Conservation (phyloP, 2,797 vertebrate genomes). For the Hyperoplus immaculatus region DNA sequence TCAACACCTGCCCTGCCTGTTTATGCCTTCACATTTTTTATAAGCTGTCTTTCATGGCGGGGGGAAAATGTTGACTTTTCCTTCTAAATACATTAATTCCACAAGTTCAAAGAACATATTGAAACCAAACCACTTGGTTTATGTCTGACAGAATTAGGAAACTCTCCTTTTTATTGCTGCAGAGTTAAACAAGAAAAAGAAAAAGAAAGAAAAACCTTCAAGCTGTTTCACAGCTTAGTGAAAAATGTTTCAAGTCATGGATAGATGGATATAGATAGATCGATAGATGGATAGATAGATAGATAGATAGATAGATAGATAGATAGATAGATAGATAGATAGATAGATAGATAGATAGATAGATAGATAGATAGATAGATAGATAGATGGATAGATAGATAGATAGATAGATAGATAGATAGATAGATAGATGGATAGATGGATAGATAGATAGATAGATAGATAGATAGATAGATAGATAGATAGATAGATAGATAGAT, state of each 20-base stretch:
- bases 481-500: constrained; percentile 22
- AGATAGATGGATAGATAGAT: constrained; percentile 35
- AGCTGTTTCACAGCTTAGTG: constrained; percentile 34
- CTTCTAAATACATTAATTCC: constrained; percentile 83
- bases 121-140: constrained; percentile 69
- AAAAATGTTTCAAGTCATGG: constrained; percentile 37
- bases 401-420: constrained; percentile 26
- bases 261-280: constrained; percentile 20
- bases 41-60: constrained; percentile 85
- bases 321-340: constrained; percentile 47
- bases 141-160: constrained; percentile 68
- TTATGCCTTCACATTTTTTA: constrained; percentile 92
- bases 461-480: constrained; percentile 42
- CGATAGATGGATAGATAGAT: constrained; percentile 1
- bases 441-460: constrained; percentile 47
- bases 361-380: constrained; percentile 47
- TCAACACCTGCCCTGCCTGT: constrained; percentile 99
- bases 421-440: constrained; percentile 38
- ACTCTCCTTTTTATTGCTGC: constrained; percentile 54
- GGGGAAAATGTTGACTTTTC: constrained; percentile 80
- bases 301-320: constrained; percentile 38
- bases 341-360: constrained; percentile 52
- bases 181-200: constrained; percentile 3
- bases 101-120: constrained; percentile 82
- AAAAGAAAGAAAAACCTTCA: constrained; percentile 14